phyloP scores from a whole-genome alignment of 1,140 invertebrate genomes.

The Chionoecetes opilio region DNA sequence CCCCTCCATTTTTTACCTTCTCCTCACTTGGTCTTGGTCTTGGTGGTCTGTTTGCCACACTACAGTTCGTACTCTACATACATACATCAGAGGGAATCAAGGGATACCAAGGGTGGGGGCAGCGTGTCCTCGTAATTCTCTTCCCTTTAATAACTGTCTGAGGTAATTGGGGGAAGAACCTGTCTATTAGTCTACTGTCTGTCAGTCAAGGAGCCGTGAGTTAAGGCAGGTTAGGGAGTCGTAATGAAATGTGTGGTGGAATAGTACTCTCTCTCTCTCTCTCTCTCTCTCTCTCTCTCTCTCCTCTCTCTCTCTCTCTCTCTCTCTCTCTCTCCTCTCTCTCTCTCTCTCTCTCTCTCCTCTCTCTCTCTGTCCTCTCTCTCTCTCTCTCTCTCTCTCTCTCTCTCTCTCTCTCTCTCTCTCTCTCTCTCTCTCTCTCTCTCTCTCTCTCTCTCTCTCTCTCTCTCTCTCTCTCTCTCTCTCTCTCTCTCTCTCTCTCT shows the following conservation, averaged over 20 bases:
- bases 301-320: neutral
- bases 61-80: too few relatives aligned
- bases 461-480: slow-evolving; percentile 1
- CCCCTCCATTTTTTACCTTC: too few relatives aligned
- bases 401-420: slow-evolving; percentile 38
- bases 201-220: neutral
- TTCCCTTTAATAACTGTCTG: neutral
- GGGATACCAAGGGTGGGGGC: too few relatives aligned
- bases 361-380: neutral
- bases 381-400: slow-evolving; percentile 60
- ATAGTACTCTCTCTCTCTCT: neutral
- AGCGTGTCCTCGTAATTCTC: neutral
- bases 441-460: neutral
- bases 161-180: neutral
- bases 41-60: too few relatives aligned
- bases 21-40: too few relatives aligned
- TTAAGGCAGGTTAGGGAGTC: neutral
- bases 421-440: slow-evolving; percentile 23
- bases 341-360: neutral
- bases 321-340: neutral
- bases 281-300: neutral
- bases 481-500: neutral
- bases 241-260: neutral
- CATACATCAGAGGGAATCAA: too few relatives aligned
- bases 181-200: slow-evolving; percentile 13